Percentiles rank a stretch among this genome's conserved stretches.
Evolutionary conservation across 2,888 invertebrate species (phyloP).

Genomic region (Heliconius ethilla): DNA sequence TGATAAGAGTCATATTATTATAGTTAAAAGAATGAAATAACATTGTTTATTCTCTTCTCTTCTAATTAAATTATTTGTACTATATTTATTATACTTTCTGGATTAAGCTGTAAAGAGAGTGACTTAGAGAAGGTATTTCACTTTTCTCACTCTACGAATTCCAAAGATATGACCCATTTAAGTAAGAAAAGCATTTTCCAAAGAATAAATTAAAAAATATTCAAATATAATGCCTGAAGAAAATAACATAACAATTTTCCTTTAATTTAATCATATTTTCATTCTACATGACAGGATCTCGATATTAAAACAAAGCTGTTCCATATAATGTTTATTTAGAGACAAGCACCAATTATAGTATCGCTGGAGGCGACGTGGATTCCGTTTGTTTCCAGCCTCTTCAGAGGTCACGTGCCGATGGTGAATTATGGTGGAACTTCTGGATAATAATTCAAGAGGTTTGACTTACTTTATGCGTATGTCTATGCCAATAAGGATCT

Average conservation of each 20-base stretch:
- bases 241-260: neutral
- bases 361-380: neutral
- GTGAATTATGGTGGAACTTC: slow-evolving; percentile 11
- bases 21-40: too few species aligned
- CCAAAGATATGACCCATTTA: too few species aligned
- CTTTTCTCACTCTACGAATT: too few species aligned
- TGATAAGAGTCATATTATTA: too few species aligned
- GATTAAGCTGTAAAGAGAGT: too few species aligned
- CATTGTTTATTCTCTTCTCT: too few species aligned
- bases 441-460: slow-evolving; percentile 5
- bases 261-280: neutral
- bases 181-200: too few species aligned
- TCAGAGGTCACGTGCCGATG: slow-evolving; percentile 9
- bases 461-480: neutral
- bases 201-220: too few species aligned
- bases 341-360: neutral
- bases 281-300: neutral
- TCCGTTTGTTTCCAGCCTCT: neutral
- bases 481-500: neutral
- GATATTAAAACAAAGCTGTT: neutral
- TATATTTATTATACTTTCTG: too few species aligned
- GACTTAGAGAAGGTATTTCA: too few species aligned
- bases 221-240: neutral
- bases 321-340: neutral
- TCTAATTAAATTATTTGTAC: too few species aligned